phyloP scores from a whole-genome alignment of 2,888 invertebrate species.

The Thyatira batis region DNA sequence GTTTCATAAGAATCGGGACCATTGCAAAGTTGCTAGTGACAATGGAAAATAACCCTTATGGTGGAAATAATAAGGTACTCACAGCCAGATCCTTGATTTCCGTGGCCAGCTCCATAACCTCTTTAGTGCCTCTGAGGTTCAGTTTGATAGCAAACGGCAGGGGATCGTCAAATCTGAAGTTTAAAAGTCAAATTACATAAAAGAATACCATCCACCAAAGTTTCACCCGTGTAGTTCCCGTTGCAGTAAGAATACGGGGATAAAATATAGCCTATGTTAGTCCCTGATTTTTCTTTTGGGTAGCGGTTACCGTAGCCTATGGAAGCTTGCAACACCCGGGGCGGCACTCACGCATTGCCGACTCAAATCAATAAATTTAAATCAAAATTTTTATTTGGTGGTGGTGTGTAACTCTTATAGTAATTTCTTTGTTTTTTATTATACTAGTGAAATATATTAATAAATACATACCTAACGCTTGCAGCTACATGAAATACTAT shows the following conservation, averaged over 20 bases:
- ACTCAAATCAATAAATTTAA: too few relatives aligned
- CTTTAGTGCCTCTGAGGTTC: conserved; percentile 86
- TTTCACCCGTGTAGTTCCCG: too few relatives aligned
- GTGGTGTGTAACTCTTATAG: too few relatives aligned
- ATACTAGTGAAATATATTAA: background rate
- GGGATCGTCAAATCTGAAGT: conserved; percentile 90
- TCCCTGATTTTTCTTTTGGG: background rate
- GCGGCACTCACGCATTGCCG: background rate
- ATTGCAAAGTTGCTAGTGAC: too few relatives aligned
- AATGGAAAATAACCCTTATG: background rate
- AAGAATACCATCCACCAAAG: too few relatives aligned
- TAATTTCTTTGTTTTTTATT: too few relatives aligned
- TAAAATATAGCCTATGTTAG: too few relatives aligned
- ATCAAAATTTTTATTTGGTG: too few relatives aligned
- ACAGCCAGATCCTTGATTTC: conserved; percentile 79
- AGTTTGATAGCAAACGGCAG: conserved; percentile 84
- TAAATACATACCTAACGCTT: conserved; percentile 81
- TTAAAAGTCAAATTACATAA: too few relatives aligned
- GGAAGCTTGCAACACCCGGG: background rate
- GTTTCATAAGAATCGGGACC: too few relatives aligned
- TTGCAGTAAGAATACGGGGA: too few relatives aligned
- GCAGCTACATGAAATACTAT: conserved; percentile 91
- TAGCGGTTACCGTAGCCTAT: background rate
- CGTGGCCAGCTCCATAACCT: conserved; percentile 83
- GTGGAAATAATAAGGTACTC: conserved; percentile 26